Base-by-base conservation (phyloP, 2,888 invertebrate genomes). In the Trachelus stipa region DNA sequence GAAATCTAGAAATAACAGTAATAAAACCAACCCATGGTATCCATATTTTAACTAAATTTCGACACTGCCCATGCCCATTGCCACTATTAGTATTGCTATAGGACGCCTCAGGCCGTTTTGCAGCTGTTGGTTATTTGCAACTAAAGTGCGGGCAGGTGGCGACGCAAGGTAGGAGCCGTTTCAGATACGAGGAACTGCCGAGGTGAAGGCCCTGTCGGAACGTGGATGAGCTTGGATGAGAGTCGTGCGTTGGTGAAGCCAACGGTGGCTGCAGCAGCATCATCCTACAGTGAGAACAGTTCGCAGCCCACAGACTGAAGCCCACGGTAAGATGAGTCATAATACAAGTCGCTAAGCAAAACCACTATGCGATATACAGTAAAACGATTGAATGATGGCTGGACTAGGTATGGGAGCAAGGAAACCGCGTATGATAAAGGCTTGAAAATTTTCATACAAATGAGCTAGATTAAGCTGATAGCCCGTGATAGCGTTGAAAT, bases 101-200 rank as follows among this genome's bases (percentile, higher is more conserved):
- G 23, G 23, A 56, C 56, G 56, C 56, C 6, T 56, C 56, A 3
- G 15, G 23, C 56, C 12, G 71, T 15, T 34, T 23, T 15, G 33
- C 71, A 71, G 71, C 33, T 71, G 71, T 71, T 23, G 71, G 33
- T 9, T 71, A 71, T 71, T 71, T 71, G 71, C 71, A 71, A 31
- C 71, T 31, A 71, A 71, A 71, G 33, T 71, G 71, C 71, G 31
- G 33, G 71, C 71, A 71, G 71, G 71, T 71, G 71, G 33, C 71
- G 71, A 6, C 71, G 71, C 33, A 71, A 33, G 34, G 71, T 33
- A 71, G 71, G 31, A 34, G 31, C 30, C 71, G 33, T 6, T 34
- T 34, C 31, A 12, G 34, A 34, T 71, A 34, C 33, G 71, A 34
- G 71, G 71, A 33, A 71, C 15, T 34, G 33, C 12, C 30, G 71